Base-by-base conservation (phyloP, 1,140 invertebrate species). In the Saccostrea echinata region DNA sequence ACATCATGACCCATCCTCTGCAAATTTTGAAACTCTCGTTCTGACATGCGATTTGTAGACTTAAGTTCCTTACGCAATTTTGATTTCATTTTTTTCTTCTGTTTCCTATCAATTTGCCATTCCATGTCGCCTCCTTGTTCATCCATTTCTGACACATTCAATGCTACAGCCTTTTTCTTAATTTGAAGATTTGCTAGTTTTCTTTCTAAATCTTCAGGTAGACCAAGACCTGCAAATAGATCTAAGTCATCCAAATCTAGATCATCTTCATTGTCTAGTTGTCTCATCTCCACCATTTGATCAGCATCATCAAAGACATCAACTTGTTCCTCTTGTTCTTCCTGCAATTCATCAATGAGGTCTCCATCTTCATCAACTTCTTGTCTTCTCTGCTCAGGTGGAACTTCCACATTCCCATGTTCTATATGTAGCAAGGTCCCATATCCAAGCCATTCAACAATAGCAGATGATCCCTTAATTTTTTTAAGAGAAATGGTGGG, bases 381-480 rank as follows among this genome's bases (percentile, higher is more conserved):
- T 21, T 51, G 61, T 76, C 68, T 76, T 51, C 27, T 6, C 0
- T 86, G 43, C 55, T 84, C 81, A 12, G 1, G 43, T 27, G 27
- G 82, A 18, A 6, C 80, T 43, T 83, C 24, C 9, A 84, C 76
- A 27, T 51, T 4, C 4, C 27, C 35, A 30, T 85, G 33, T 71
- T 57, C 82, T 52, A 84, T 51, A 12, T 51, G 21, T 52, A 68
- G 16, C 12, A 86, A 16, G 53, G 84, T 30, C 68, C 84, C 87
- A 76, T 86, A 84, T 1, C 90, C 90, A 1, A 91, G 71, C 90
- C 90, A 91, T 84, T 91, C 88, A 1, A 88, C 80, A 35, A 91
- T 82, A 2, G 86, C 80, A n/a, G 84, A 89, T 27, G 76, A 53
- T 2, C 84, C 89, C 18, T 81, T 51, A 13, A 55, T 57, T 84